Percentiles rank a stretch among this genome's conserved stretches.
Evolutionary conservation across 2,797 vertebrate species (phyloP).

Genomic region (Gorsachius magnificus): DNA sequence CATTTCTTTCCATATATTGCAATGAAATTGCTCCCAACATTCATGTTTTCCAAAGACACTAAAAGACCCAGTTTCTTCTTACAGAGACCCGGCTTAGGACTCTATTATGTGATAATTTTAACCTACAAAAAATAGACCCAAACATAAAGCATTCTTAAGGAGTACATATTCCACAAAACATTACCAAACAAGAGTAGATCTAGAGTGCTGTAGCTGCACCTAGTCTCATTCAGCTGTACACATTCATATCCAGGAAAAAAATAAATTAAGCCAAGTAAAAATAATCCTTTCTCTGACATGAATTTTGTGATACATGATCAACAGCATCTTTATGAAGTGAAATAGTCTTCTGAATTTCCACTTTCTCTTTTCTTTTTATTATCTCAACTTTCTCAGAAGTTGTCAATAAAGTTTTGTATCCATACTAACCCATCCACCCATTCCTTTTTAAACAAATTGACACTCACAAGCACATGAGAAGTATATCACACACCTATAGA

Average conservation of each 20-base stretch:
- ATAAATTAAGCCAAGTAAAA: background rate
- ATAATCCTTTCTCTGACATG: background rate
- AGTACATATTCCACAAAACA: background rate
- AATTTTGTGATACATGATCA: background rate
- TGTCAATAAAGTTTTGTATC: background rate
- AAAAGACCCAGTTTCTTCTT: background rate
- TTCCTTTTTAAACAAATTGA: background rate
- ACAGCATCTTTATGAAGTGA: background rate
- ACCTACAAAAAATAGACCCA: background rate
- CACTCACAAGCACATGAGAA: background rate
- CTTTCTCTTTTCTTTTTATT: background rate
- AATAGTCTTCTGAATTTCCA: background rate
- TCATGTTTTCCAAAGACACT: background rate
- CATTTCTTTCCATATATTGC: background rate
- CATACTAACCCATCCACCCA: background rate
- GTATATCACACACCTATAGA: background rate
- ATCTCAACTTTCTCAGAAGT: background rate
- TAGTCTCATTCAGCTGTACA: background rate
- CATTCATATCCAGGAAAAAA: background rate
- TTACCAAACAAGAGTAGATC: background rate
- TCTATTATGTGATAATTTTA: background rate
- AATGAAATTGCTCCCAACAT: background rate
- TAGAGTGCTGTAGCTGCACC: background rate
- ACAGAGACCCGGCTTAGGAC: background rate
- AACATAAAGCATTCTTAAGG: background rate